Percentiles rank a stretch among this genome's conserved stretches.
Conservation (phyloP, 1,140 invertebrate genomes). For the Apocrypta bakeri region DNA sequence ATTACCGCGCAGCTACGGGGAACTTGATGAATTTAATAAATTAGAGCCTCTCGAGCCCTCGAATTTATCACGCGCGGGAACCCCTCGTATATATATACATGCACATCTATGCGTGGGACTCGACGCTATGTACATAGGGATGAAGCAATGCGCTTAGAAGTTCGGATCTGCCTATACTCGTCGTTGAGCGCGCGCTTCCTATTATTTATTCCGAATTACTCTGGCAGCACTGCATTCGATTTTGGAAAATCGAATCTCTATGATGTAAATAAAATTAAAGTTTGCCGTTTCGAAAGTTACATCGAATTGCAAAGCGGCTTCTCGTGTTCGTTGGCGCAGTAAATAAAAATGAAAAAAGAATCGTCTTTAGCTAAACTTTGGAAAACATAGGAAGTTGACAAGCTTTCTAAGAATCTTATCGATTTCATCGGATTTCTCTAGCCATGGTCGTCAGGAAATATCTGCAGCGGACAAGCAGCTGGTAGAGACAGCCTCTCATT, state of each 20-base stretch:
- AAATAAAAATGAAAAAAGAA: not conserved
- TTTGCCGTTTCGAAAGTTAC: too few species aligned
- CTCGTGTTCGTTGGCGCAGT: not conserved
- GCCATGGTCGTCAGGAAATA: slow-evolving; percentile 68
- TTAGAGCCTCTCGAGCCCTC: slow-evolving; percentile 65
- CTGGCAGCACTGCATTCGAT: slow-evolving; percentile 8
- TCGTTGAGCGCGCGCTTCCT: not conserved
- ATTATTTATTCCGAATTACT: too few species aligned
- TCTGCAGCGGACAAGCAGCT: slow-evolving; percentile 69
- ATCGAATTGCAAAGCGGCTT: slow-evolving; percentile 18
- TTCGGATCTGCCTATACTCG: not conserved
- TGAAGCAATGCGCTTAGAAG: not conserved
- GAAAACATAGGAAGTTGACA: slow-evolving; percentile 28
- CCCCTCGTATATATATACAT: slow-evolving; percentile 52
- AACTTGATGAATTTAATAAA: slow-evolving; percentile 70
- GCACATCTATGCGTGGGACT: not conserved
- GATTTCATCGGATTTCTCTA: slow-evolving; percentile 66
- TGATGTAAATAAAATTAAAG: too few species aligned
- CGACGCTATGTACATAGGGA: not conserved
- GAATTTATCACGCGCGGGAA: slow-evolving; percentile 64
- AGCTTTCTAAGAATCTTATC: slow-evolving; percentile 61
- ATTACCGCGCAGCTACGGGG: slow-evolving; percentile 49
- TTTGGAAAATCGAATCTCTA: too few species aligned
- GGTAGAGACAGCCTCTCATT: slow-evolving; percentile 70
- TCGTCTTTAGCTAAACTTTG: not conserved